phyloP scores from a whole-genome alignment of 2,888 invertebrate species.

The Leptinotarsa rubiginosa region DNA sequence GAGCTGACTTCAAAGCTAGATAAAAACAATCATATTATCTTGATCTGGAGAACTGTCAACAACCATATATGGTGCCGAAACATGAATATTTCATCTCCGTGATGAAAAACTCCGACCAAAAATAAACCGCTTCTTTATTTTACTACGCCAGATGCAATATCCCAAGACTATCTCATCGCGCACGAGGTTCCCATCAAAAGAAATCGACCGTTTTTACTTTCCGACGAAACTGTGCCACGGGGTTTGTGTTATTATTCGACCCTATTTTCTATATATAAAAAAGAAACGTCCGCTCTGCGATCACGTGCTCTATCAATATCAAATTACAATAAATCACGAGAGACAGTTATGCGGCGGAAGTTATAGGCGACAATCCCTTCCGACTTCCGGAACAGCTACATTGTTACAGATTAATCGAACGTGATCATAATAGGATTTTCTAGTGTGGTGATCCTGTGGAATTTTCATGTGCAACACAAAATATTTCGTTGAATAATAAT shows the following conservation, averaged over 20 bases:
- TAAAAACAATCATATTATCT: not conserved
- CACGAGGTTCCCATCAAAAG: constrained; percentile 15
- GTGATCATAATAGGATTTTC: constrained; percentile 8
- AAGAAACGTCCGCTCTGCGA: constrained; percentile 27
- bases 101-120: constrained; percentile 7
- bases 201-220: constrained; percentile 14
- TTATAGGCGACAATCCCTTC: constrained; percentile 46
- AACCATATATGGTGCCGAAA: not conserved
- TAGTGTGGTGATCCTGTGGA: not conserved
- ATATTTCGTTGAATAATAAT: too few relatives aligned
- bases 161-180: not conserved
- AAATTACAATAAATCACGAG: constrained; percentile 47
- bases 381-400: constrained; percentile 38
- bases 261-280: constrained; percentile 27
- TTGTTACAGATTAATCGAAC: constrained; percentile 17
- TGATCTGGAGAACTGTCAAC: not conserved
- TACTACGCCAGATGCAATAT: constrained; percentile 13
- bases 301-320: constrained; percentile 45
- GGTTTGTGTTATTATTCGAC: constrained; percentile 27
- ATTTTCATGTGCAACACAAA: not conserved
- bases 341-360: constrained; percentile 47
- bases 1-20: too few relatives aligned
- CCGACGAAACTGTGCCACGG: constrained; percentile 13
- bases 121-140: constrained; percentile 10
- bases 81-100: constrained; percentile 2